Evolutionary conservation across 2,797 vertebrate genomes (phyloP).

Genomic region (Morelia viridis): DNA sequence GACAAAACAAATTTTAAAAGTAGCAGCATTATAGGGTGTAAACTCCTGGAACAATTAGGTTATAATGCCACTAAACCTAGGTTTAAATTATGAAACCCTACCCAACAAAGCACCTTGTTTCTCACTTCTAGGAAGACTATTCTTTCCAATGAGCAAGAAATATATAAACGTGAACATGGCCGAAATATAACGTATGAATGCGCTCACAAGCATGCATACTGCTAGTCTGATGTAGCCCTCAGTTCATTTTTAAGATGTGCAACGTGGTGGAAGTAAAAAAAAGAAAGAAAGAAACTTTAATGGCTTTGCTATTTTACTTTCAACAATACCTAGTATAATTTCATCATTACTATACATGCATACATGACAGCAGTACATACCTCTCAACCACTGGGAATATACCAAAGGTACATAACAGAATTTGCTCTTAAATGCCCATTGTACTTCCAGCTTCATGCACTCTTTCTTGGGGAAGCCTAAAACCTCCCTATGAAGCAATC

Average conservation of each 20-base stretch:
- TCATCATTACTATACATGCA: neutral
- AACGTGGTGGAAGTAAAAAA: slow-evolving; percentile 14
- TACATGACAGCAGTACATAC: neutral
- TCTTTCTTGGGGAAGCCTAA: neutral
- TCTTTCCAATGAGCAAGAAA: neutral
- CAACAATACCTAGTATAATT: neutral
- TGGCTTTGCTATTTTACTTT: slow-evolving; percentile 30
- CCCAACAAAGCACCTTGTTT: slow-evolving; percentile 19
- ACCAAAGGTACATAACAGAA: neutral
- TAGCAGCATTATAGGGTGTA: neutral
- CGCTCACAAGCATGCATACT: neutral
- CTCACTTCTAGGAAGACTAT: neutral
- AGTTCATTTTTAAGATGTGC: neutral
- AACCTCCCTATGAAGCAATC: neutral
- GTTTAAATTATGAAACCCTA: neutral
- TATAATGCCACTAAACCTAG: neutral
- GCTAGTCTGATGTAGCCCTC: neutral
- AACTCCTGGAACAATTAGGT: neutral
- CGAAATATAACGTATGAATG: neutral
- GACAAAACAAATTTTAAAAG: slow-evolving; percentile 16
- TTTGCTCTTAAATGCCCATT: slow-evolving; percentile 1
- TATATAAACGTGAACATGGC: neutral
- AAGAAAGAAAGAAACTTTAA: neutral
- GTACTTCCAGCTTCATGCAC: neutral
- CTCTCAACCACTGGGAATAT: neutral